Base-by-base conservation (phyloP, 1,140 invertebrate species). In the Hesperophylax magnus region DNA sequence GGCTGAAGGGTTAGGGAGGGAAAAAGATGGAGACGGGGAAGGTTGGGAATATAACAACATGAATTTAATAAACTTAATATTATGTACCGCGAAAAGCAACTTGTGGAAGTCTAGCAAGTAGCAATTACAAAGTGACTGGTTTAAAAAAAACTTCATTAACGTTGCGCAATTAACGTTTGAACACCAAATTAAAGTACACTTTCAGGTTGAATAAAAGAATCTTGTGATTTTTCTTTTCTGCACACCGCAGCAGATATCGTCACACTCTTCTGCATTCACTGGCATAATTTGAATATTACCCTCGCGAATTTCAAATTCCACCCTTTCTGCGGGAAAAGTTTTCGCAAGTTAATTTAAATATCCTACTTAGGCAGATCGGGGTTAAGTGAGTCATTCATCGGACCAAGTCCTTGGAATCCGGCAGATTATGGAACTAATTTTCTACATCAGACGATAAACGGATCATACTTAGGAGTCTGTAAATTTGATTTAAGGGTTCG, bases 281-380 rank as follows among this genome's bases (percentile, higher is more conserved):
- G 76, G 54, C 80, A 65, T 76, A 78, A 77, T 78, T 78, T 63
- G 61, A 78, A 78, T 69, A 78, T 78, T 81, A 78, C 63, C 65
- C 31, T 61, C 56, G 72, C 71, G 61, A 74, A 74, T 74, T 75
- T 80, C 27, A 72, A 31, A 72, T 74, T 80, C 71, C 69, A 61
- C 47, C 22, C 27, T 52, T 54, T 34, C 39, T n/a, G 60, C 2
- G 67, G 63, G 61, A 63, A 80, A 74, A 72, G 65, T 69, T 69
- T 79, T 58, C n/a, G 54, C 58, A 47, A 77, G 76, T 77, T 77
- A 77, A 77, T 77, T 77, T 63, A 77, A 77, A 77, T 77, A 77
- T 77, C 76, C 31, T 63, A 39, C 22, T 53, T 77, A 39, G 24
- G 58, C 76, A 63, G 56, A 27, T 52, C 56, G 76, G 76, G 76